Percentiles rank a stretch among this genome's conserved stretches.
These are phyloP conservation scores for Chelidonichthys spinosus DNA, from an alignment of 2,797 vertebrate genomes.

Conservation along the genomic window DNA sequence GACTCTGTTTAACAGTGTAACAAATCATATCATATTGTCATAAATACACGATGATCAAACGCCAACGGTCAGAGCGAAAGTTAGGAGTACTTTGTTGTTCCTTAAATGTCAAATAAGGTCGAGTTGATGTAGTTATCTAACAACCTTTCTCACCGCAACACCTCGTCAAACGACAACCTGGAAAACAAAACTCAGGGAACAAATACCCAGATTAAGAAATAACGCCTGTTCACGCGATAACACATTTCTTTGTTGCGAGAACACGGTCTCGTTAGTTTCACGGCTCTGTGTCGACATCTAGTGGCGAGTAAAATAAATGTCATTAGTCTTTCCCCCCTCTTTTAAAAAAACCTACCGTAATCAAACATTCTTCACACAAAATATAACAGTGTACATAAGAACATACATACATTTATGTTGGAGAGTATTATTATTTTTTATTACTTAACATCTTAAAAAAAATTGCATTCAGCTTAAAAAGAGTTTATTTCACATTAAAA, in stretches of 20 bases:
- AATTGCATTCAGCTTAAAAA: not conserved
- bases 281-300: conserved; percentile 35
- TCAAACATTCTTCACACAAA: too few species aligned
- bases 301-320: not conserved
- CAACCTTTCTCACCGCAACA: too few species aligned
- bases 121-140: too few species aligned
- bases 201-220: accelerated
- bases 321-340: not conserved
- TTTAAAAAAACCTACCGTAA: too few species aligned
- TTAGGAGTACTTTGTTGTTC: too few species aligned
- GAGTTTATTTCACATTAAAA: conserved; percentile 28
- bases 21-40: not conserved
- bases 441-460: not conserved
- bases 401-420: too few species aligned
- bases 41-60: not conserved
- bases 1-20: not conserved
- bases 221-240: not conserved
- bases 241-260: not conserved
- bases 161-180: not conserved
- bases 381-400: too few species aligned
- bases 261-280: not conserved
- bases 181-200: not conserved
- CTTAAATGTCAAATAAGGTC: too few species aligned
- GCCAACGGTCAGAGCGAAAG: too few species aligned
- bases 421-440: not conserved